Base-by-base conservation (phyloP, 2,113 vertebrate genomes). In the Entelurus aequoreus region DNA sequence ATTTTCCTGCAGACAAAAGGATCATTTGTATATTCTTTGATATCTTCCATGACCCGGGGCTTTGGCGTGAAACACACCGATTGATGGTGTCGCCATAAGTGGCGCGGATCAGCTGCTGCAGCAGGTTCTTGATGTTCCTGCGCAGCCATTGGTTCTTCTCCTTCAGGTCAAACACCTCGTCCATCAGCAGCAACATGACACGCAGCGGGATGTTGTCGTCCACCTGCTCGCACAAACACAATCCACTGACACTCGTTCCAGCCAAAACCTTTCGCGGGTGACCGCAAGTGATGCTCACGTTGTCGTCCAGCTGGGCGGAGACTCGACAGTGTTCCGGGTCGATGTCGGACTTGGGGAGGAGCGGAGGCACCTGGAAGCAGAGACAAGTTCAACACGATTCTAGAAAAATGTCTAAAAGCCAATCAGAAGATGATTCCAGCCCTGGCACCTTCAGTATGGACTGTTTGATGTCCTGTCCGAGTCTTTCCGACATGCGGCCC, bases 81-180 rank as follows among this genome's bases (percentile, higher is more conserved):
- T 99, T 98, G 81, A 99, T 98, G 48, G 95, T 98, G 85, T 98
- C 96, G 60, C 96, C 97, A 3, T 98, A 97, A 3, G 96, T 96
- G 73, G 97, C 97, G 84, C 93, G 92, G 80, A 99, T 99, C 72
- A 99, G 94, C 72, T 99, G 97, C 65, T 99, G 97, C 57, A 98
- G 93, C 55, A 99, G 88, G 79, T 98, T 98, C 89, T 98, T 99
- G 35, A 99, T 99, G 85, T 98, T 98, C 80, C 97, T 93, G 81
- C 95, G 91, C 77, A 99, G 88, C 97, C 97, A 99, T 71, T 99
- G 97, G 88, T 99, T 98, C 84, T 95, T 94, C 86, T 99, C 97
- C 84, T 98, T 99, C 46, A 99, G 88, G 86, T 99, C 96, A 28
- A 99, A 98, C 69, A 99, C 94, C 87, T 99, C 97, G 60, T 99